Conservation (phyloP, 1,140 invertebrate genomes). For the Meloidogyne exigua region DNA sequence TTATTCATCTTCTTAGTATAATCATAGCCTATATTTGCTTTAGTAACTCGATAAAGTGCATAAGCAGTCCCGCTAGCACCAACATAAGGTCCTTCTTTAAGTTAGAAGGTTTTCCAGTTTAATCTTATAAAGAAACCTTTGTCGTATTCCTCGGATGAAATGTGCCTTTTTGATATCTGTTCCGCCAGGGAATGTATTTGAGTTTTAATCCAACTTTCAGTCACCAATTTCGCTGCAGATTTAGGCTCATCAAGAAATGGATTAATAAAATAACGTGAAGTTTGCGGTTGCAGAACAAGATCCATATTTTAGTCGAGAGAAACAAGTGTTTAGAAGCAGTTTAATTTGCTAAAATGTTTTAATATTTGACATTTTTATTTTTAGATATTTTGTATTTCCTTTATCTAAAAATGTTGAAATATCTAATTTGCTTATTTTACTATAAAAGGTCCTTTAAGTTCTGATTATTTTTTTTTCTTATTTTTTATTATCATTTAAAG, state of each 20-base stretch:
- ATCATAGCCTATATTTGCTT: not conserved
- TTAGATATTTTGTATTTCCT: no score
- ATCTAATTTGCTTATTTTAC: no score
- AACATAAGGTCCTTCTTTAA: conserved; percentile 34
- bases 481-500: no score
- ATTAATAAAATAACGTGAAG: not conserved
- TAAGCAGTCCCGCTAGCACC: conserved; percentile 36
- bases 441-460: no score
- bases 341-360: no score
- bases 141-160: not conserved
- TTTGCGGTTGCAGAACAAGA: not conserved
- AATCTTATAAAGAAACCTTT: not conserved
- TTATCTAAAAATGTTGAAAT: no score
- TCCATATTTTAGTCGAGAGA: no score
- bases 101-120: no score
- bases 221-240: not conserved
- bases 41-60: conserved; percentile 31
- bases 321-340: no score
- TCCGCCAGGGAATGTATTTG: not conserved
- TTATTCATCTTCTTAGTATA: conserved; percentile 23
- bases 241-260: not conserved
- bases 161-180: not conserved
- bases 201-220: not conserved
- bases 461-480: no score
- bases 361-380: no score